Percentiles rank a stretch among this genome's conserved stretches.
Conservation (phyloP, 2,888 invertebrate species). For the Eulithis testata region DNA sequence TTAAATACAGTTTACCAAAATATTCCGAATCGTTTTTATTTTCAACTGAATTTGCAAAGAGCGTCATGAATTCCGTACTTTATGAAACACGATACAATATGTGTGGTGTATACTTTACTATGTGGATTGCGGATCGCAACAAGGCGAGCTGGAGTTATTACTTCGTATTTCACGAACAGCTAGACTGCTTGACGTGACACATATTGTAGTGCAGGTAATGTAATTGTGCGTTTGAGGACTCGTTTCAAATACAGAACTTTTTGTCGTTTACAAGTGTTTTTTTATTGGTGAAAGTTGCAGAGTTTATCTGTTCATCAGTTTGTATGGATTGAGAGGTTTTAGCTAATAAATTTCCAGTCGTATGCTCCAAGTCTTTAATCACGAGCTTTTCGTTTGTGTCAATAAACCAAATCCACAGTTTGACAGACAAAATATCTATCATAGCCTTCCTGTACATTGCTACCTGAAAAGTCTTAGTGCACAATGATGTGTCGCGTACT, state of each 20-base stretch:
- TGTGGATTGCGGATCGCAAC: conserved; percentile 11
- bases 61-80: conserved; percentile 13
- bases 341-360: too few relatives aligned
- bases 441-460: too few relatives aligned
- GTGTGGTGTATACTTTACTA: conserved; percentile 2
- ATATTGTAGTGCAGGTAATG: conserved; percentile 9
- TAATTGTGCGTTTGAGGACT: background rate
- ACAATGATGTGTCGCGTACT: conserved; percentile 7
- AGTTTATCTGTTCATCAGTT: too few relatives aligned
- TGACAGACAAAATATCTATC: too few relatives aligned
- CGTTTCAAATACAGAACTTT: background rate
- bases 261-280: background rate
- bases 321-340: too few relatives aligned
- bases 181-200: conserved; percentile 8
- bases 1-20: background rate
- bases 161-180: conserved; percentile 11
- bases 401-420: too few relatives aligned
- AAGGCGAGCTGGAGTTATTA: conserved; percentile 17
- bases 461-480: background rate
- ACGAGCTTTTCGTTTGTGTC: too few relatives aligned
- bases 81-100: conserved; percentile 10
- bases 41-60: background rate
- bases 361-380: too few relatives aligned
- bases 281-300: too few relatives aligned
- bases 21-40: background rate